Base-by-base conservation (phyloP, 2,113 vertebrate species). In the Plestiodon gilberti region DNA sequence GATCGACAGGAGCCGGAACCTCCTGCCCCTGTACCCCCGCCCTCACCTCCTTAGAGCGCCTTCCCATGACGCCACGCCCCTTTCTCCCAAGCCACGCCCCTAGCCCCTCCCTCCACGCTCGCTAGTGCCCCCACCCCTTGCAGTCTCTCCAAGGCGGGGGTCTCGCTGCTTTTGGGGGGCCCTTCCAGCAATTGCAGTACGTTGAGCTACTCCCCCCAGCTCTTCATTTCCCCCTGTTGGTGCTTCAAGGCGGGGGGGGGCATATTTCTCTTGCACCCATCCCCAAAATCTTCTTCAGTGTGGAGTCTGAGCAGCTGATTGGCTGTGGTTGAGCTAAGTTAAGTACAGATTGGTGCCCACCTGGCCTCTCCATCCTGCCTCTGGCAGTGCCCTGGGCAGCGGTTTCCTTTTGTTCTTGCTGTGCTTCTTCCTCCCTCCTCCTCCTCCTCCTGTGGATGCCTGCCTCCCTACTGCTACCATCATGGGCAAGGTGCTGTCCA, bases 401-500 rank as follows among this genome's bases (percentile, higher is more conserved):
- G 73, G 73, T 3, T 48, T 30, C 13, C 22, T 48, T 33, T 17
- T 57, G 82, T 71, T 64, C 92, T 86, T 84, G 83, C 69, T 88
- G 1, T 38, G 48, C 2, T 23, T 35, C 57, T 28, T 52, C 48
- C 52, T 17, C 2, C 57, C 40, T 7, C 61, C 1, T 33, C 33
- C 25, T 3, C 55, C 67, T 28, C 22, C 78, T 28, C 85, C 71
- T 10, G 78, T 87, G 85, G 78, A 87, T 87, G 85, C 85, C 85
- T 64, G 78, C 38, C 57, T 20, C 78, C 11, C 93, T 91, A 84
- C 93, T 84, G 93, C 96, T 97, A 94, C 91, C 95, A 98, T 97
- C 94, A 99, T 99, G 98, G 99, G 99, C 96, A 99, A 99, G 96
- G 97, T 99, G 97, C 97, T 99, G 82, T 99, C 99, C 86, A 99